These are phyloP conservation scores for Heliconius aoede DNA, from an alignment of 2,888 invertebrate genomes.

Conservation along the genomic window DNA sequence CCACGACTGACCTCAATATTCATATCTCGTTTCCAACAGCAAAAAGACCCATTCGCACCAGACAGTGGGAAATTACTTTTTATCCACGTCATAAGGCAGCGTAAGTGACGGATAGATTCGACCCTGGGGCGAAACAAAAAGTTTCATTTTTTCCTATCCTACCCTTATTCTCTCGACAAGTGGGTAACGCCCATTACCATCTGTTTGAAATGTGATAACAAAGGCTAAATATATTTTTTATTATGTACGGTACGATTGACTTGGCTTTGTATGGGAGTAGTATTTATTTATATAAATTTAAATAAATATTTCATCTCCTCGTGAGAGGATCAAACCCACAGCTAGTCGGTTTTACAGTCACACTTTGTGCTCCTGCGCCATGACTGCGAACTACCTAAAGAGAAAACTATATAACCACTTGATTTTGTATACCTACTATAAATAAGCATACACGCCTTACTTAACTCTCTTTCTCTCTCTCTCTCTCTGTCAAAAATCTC, in stretches of 20 bases:
- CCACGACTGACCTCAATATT: background rate
- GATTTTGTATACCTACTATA: no score
- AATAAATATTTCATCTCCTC: no score
- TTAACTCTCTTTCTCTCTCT: no score
- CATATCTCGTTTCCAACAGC: background rate
- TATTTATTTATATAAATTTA: no score
- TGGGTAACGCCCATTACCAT: conserved; percentile 8
- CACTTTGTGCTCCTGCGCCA: no score
- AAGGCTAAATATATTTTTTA: background rate
- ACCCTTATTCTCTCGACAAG: background rate
- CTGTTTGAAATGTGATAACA: conserved; percentile 10
- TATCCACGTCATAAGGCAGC: conserved; percentile 19
- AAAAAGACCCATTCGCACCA: conserved; percentile 4
- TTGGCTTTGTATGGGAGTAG: no score
- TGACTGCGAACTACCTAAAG: no score
- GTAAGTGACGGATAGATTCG: conserved; percentile 14
- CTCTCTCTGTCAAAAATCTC: no score
- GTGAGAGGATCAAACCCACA: no score
- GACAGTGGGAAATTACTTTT: conserved; percentile 20
- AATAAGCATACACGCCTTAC: no score
- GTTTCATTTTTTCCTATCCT: conserved; percentile 1
- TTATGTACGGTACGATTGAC: background rate
- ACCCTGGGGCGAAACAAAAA: conserved; percentile 22
- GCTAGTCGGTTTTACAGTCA: no score
- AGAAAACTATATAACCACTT: no score